Conservation (phyloP, 2,888 invertebrate genomes). For the Drosophila peninsularis region DNA sequence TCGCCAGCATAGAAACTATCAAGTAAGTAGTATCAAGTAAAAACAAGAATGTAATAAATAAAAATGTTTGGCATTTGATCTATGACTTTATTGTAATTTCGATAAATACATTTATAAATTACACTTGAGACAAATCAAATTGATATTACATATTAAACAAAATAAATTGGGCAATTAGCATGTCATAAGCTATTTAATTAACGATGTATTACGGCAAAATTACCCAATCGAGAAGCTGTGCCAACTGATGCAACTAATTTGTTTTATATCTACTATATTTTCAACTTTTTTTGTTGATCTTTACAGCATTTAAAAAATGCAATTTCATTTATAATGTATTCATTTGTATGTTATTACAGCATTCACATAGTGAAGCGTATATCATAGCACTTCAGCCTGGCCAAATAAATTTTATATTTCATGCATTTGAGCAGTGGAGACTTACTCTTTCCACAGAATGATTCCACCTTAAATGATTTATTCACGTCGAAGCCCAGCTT, state of each 20-base stretch:
- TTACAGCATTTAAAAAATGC: no score
- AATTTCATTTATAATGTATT: background rate
- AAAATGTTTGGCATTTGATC: slow-evolving; percentile 18
- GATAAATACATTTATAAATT: background rate
- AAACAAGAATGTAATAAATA: slow-evolving; percentile 19
- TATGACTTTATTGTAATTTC: slow-evolving; percentile 2
- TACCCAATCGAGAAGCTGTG: background rate
- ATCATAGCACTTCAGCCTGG: no score
- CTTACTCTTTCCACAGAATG: no score
- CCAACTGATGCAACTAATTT: background rate
- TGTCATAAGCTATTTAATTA: slow-evolving; percentile 15
- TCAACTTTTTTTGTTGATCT: background rate
- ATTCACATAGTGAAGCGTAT: no score
- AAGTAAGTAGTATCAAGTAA: no score
- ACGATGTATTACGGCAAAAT: background rate
- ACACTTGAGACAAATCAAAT: background rate
- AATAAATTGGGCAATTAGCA: slow-evolving; percentile 5
- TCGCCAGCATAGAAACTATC: slow-evolving; percentile 4
- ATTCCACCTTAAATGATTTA: no score
- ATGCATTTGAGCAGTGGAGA: no score
- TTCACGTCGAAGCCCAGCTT: no score
- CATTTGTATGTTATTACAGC: no score
- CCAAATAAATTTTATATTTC: no score
- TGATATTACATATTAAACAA: background rate
- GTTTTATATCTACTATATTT: background rate